Evolutionary conservation across 92 coral and sea anemone genomes (phyloP).

Genomic region (Epizoanthus illoricatus): DNA sequence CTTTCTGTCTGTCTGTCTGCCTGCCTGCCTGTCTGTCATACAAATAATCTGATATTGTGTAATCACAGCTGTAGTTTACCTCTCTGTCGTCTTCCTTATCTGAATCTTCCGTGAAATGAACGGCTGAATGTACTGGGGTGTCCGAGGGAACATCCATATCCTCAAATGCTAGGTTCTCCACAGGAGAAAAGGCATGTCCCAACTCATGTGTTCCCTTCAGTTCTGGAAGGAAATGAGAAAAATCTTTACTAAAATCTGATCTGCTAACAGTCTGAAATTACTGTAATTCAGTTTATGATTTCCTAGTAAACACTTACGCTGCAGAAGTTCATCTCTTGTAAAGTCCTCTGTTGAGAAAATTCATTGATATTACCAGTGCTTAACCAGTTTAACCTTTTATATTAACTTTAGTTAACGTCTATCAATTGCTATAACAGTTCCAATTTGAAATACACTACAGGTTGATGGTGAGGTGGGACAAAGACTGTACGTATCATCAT

Average conservation of each 20-base stretch:
- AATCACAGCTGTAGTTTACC: background rate
- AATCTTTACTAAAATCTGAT: background rate
- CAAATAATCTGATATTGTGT: too few species aligned
- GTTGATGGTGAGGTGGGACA: too few species aligned
- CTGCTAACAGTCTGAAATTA: background rate
- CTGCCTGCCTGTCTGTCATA: too few species aligned
- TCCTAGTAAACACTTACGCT: background rate
- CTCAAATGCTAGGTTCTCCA: slow-evolving; percentile 72
- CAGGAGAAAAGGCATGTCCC: slow-evolving; percentile 65
- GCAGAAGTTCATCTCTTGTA: slow-evolving; percentile 26
- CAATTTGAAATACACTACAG: too few species aligned
- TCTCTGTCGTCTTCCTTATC: slow-evolving; percentile 35
- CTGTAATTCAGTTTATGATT: background rate
- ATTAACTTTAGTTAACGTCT: too few species aligned
- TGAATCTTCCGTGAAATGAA: slow-evolving; percentile 63
- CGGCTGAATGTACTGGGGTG: slow-evolving; percentile 48
- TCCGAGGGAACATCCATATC: slow-evolving; percentile 47
- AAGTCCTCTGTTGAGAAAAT: slow-evolving; percentile 36
- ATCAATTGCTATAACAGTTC: too few species aligned
- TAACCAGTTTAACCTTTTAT: background rate
- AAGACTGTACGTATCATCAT: too few species aligned
- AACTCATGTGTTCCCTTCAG: slow-evolving; percentile 67
- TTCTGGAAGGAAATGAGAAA: slow-evolving; percentile 41
- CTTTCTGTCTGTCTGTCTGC: too few species aligned
- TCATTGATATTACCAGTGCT: background rate